Evolutionary conservation across 1,140 invertebrate species (phyloP).

Genomic region (Ips nitidus): DNA sequence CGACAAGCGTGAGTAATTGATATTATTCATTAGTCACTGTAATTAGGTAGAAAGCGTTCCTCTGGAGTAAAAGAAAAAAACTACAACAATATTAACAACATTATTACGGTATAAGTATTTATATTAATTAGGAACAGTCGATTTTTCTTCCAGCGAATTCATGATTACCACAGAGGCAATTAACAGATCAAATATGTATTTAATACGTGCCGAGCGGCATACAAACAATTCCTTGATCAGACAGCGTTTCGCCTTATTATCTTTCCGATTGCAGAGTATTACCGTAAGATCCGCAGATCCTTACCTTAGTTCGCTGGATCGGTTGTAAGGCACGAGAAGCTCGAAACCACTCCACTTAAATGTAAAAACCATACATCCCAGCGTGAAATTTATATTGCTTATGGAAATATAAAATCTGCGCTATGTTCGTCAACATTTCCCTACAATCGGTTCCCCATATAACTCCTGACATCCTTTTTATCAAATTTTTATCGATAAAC

Average conservation of each 20-base stretch:
- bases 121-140: slow-evolving; percentile 14
- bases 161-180: slow-evolving; percentile 7
- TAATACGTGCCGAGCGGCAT: neutral
- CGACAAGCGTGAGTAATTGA: slow-evolving; percentile 21
- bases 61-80: slow-evolving; percentile 6
- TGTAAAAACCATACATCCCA: too few species aligned
- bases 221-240: too few species aligned
- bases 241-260: too few species aligned
- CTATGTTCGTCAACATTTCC: slow-evolving; percentile 13
- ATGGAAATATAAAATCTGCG: slow-evolving; percentile 20
- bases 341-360: too few species aligned
- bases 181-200: slow-evolving; percentile 11
- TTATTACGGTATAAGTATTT: slow-evolving; percentile 23
- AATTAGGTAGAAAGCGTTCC: slow-evolving; percentile 20
- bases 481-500: slow-evolving; percentile 30
- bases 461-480: slow-evolving; percentile 10
- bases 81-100: slow-evolving; percentile 12
- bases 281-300: too few species aligned
- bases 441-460: slow-evolving; percentile 16
- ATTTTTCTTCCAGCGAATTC: slow-evolving; percentile 7
- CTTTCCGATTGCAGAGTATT: too few species aligned
- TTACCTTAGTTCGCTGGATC: too few species aligned
- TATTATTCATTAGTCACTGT: slow-evolving; percentile 19
- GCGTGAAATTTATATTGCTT: slow-evolving; percentile 8
- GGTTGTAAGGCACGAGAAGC: too few species aligned